Evolutionary conservation across 2,797 vertebrate genomes (phyloP), one percentile per base, ranked within the genome.

Genomic region (Fundulus diaphanus): DNA sequence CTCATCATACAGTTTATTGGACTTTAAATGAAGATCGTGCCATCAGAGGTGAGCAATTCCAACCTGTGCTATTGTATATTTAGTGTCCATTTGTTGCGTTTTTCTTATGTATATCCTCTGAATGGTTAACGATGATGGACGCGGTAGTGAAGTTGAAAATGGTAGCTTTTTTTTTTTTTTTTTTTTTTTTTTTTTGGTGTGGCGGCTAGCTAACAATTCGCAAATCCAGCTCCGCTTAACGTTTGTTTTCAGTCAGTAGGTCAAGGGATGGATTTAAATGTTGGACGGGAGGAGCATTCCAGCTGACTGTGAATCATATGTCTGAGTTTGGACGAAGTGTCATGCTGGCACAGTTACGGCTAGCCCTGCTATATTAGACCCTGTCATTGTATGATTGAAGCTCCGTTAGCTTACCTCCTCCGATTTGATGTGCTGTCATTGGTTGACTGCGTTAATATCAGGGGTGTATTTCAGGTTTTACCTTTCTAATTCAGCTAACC

Each of bases 21-120:
- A 95, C 94, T 95, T 95, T 96, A 96, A 95, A 96, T 95, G 95
- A 96, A 96, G 95, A 95, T 95, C 95, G 93, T 94, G 94, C 92
- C 94, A 95, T 95, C 93, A 95, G 91, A 96, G 95, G 95, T 96
- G 80, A 94, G 95, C 68, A 69, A 51, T 37, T 74, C 13, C 20
- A n/a, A 68, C 68, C 35, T 11, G 13, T 24, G 20, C 5, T 40
- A 6, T 49, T 31, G 7, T 49, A 49, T 40, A 44, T 42, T 13
- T 5, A 1, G n/a, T 27, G n/a, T 13, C 35, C 51, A 33, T 68
- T 48, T 56, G 11, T 72, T 56, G 13, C 9, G 0, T 27, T 33
- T 40, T 66, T 52, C 56, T 75, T 11, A 68, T 54, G 33, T 72
- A 9, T 89, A 54, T 88, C 77, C 56, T 52, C 65, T 67, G 73